These are phyloP conservation scores for Hassar affinis DNA, from an alignment of 2,113 vertebrate genomes.

Conservation along the genomic window DNA sequence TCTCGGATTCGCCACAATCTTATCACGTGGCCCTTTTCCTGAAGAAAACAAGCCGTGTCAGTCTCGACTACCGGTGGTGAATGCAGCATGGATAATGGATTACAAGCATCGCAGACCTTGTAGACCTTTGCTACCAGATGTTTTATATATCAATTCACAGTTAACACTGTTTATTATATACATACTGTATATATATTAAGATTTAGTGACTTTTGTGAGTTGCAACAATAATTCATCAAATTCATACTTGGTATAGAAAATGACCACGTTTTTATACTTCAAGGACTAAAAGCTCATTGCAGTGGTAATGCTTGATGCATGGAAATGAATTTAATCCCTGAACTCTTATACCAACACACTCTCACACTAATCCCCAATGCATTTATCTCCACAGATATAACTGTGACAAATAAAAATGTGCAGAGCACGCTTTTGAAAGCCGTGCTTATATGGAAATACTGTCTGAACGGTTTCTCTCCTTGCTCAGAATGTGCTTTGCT, in stretches of 20 bases:
- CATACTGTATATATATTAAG: too few relatives aligned
- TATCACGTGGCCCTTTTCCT: too few relatives aligned
- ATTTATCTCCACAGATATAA: not conserved
- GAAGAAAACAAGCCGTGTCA: too few relatives aligned
- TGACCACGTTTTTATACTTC: not conserved
- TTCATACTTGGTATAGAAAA: not conserved
- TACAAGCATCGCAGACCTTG: too few relatives aligned
- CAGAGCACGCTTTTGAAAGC: not conserved
- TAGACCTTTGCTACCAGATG: too few relatives aligned
- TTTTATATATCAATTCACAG: too few relatives aligned
- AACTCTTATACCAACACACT: not conserved
- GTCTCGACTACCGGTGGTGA: too few relatives aligned
- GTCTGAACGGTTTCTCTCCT: not conserved
- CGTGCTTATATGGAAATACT: not conserved
- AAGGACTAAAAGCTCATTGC: not conserved
- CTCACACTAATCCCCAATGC: not conserved
- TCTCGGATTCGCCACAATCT: too few relatives aligned
- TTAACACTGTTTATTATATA: too few relatives aligned
- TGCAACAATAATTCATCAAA: not conserved
- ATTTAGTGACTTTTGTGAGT: not conserved
- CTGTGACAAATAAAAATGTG: not conserved
- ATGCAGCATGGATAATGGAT: too few relatives aligned
- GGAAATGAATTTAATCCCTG: not conserved
- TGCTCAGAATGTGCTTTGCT: conserved; percentile 3
- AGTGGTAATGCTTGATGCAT: not conserved